Conservation (phyloP, 2,113 vertebrate genomes). For the Alligator sinensis region DNA sequence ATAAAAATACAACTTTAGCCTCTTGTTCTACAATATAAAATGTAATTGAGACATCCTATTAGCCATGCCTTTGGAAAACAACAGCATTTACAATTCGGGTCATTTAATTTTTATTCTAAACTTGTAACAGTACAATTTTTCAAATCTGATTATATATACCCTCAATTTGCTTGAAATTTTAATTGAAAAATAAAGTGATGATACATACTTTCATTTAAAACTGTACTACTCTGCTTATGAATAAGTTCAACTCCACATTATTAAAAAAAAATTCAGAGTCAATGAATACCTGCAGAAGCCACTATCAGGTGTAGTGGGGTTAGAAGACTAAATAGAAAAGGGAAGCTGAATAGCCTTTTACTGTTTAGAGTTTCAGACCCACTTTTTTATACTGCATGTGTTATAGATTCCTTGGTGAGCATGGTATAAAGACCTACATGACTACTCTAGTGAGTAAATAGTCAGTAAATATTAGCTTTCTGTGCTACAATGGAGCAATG, state of each 20-base stretch:
- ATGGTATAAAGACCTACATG: fast-evolving
- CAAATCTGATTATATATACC: not conserved
- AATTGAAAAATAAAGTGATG: not conserved
- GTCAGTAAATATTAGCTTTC: fast-evolving
- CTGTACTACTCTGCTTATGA: not conserved
- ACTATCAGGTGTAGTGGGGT: not conserved
- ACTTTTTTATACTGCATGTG: not conserved
- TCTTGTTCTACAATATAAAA: not conserved
- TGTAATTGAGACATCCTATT: not conserved
- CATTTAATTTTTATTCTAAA: not conserved
- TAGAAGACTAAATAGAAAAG: not conserved
- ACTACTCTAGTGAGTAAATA: fast-evolving
- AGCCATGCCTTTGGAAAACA: not conserved
- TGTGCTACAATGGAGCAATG: not conserved
- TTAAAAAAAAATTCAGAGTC: not conserved
- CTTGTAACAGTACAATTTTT: not conserved
- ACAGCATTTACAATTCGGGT: not conserved
- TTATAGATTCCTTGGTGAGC: fast-evolving
- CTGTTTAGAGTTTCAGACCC: not conserved
- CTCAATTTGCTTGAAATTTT: not conserved
- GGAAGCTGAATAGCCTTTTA: not conserved
- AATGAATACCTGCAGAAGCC: not conserved
- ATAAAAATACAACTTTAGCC: not conserved
- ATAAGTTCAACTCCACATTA: not conserved
- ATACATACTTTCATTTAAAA: not conserved